Base-by-base conservation (phyloP, 2,888 invertebrate genomes). In the Dascillus cervinus region DNA sequence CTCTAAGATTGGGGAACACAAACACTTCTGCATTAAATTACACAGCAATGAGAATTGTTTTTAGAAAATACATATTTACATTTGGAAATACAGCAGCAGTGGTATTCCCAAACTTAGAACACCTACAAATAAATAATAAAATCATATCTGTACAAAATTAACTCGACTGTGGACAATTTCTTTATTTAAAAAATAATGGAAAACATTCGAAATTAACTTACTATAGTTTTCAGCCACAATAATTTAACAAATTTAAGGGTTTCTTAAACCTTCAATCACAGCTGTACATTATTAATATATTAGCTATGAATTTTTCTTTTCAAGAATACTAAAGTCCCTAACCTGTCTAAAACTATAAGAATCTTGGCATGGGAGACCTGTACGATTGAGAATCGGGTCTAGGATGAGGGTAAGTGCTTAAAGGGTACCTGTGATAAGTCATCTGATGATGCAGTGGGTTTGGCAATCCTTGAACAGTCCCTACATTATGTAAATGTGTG, bases 401-500 rank as follows among this genome's bases (percentile, higher is more conserved):
- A 36, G 45, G 49, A 39, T 52, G 51, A 13, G 47, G 44, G 25
- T 56, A 62, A 39, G 57, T 60, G 26, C 56, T 55, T 11, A 56
- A 58, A 32, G 55, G 56, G 41, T 58, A 62, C 30, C 59, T 52
- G 27, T 60, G 49, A 34, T 53, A 55, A 11, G 55, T 46, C 26
- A 52, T 42, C 6, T 58, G 54, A 39, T 54, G 56, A 41, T 58
- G 57, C 26, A 56, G 31, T 8, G 56, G 42, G 27, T 50, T 53
- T 11, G 54, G 49, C 35, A 56, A 41, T 11, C 47, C 50, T 32
- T 53, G 56, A 6, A 48, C 51, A 11, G 46, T 46, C 8, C 46
- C 47, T 25, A 53, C 37, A 40, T 52, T 48, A 22, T 73, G 51
- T 1, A 79, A 67, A 56, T 82, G 83, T 32, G 80, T 78, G 11